These are phyloP conservation scores for Argynnis bischoffii DNA, from an alignment of 2,888 invertebrate species.

Conservation along the genomic window DNA sequence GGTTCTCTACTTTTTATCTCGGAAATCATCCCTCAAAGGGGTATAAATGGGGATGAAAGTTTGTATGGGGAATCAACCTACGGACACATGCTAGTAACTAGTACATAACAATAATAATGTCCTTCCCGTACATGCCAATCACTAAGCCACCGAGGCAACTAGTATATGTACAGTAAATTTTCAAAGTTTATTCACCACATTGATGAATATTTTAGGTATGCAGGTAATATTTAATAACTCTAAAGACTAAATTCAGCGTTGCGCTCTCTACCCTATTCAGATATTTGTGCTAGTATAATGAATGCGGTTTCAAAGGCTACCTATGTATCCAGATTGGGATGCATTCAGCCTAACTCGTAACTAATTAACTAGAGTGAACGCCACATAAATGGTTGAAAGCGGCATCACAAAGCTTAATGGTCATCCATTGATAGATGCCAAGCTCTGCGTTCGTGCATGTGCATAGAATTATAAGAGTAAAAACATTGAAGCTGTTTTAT, in stretches of 20 bases:
- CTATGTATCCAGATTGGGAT: slow-evolving; percentile 22
- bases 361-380: slow-evolving; percentile 39
- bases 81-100: too few relatives aligned
- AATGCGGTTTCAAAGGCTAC: slow-evolving; percentile 25
- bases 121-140: too few relatives aligned
- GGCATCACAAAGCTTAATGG: slow-evolving; percentile 32
- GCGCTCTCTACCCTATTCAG: slow-evolving; percentile 14
- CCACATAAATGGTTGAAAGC: slow-evolving; percentile 30
- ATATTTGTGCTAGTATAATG: slow-evolving; percentile 17
- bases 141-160: too few relatives aligned
- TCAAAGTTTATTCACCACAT: background rate
- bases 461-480: slow-evolving; percentile 1
- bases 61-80: too few relatives aligned
- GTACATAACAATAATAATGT: too few relatives aligned
- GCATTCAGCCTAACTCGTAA: slow-evolving; percentile 29
- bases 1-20: too few relatives aligned
- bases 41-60: too few relatives aligned
- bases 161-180: too few relatives aligned
- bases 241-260: slow-evolving; percentile 12
- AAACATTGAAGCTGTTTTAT: too few relatives aligned
- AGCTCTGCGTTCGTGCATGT: slow-evolving; percentile 16
- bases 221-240: slow-evolving; percentile 2
- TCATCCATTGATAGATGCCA: slow-evolving; percentile 27
- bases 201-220: background rate
- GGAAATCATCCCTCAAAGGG: too few relatives aligned